phyloP scores from a whole-genome alignment of 2,797 vertebrate species.

The Coluber constrictor region DNA sequence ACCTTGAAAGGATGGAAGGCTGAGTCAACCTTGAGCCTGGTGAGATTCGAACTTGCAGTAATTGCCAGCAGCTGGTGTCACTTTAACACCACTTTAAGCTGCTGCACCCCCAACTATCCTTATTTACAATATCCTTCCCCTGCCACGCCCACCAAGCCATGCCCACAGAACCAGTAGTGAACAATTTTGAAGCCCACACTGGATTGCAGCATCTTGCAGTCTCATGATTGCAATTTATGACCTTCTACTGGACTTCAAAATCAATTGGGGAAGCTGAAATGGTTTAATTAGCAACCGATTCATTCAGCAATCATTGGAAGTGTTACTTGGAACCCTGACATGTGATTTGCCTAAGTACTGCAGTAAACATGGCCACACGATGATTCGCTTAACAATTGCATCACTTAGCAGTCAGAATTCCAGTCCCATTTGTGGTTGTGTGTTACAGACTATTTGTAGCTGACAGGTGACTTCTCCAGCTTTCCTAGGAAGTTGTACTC shows the following conservation, averaged over 20 bases:
- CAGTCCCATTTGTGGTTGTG: background rate
- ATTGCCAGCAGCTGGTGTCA: too few species aligned
- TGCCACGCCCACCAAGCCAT: too few species aligned
- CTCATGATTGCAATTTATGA: background rate
- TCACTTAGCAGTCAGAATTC: background rate
- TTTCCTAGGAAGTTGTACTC: background rate
- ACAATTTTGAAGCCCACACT: too few species aligned
- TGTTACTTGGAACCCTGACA: too few species aligned
- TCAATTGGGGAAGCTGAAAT: background rate
- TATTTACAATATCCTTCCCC: too few species aligned
- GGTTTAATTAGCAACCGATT: background rate
- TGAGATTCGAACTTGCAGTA: too few species aligned
- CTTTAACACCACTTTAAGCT: too few species aligned
- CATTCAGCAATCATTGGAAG: too few species aligned
- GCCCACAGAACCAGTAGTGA: too few species aligned
- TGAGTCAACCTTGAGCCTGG: too few species aligned
- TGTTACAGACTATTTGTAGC: background rate
- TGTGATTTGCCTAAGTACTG: background rate
- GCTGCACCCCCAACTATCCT: too few species aligned
- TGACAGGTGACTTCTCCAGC: background rate
- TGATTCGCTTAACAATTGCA: background rate
- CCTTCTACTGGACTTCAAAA: background rate
- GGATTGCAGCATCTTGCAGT: background rate
- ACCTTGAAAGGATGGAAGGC: too few species aligned
- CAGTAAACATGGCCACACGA: background rate